Evolutionary conservation across 2,113 vertebrate genomes (phyloP).

Genomic region (Grus americana): DNA sequence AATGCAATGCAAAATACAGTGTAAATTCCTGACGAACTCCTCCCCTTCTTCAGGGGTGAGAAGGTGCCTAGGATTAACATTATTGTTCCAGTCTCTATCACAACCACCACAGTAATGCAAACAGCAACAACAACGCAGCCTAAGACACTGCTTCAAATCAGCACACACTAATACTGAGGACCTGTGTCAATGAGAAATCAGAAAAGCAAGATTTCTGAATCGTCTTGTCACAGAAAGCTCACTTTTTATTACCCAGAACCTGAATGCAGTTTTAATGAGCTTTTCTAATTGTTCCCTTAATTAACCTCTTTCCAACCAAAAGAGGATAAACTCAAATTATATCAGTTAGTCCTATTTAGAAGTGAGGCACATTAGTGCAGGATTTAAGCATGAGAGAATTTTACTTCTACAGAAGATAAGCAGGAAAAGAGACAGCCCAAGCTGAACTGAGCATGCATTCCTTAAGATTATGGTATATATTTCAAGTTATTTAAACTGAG

Average conservation of each 20-base stretch:
- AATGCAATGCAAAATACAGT: not conserved
- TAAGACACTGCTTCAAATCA: not conserved
- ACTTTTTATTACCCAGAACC: not conserved
- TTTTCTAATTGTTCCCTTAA: constrained; percentile 20
- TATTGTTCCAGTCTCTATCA: not conserved
- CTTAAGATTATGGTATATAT: not conserved
- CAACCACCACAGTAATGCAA: not conserved
- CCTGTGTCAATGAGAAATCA: not conserved
- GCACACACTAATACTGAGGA: not conserved
- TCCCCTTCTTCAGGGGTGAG: constrained; percentile 8
- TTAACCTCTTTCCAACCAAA: not conserved
- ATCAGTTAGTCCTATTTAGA: not conserved
- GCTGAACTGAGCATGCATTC: not conserved
- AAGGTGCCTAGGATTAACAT: not conserved
- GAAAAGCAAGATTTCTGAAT: not conserved
- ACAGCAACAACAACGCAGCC: not conserved
- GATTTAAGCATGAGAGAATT: not conserved
- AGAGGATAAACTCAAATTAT: not conserved
- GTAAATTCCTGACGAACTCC: constrained; percentile 1
- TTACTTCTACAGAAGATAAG: not conserved
- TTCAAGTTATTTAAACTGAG: not conserved
- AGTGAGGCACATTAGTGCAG: not conserved
- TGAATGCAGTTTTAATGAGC: not conserved
- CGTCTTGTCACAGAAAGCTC: not conserved
- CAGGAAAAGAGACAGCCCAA: not conserved